These are phyloP conservation scores for Toxotes jaculatrix DNA, from an alignment of 2,113 vertebrate species.

Conservation along the genomic window DNA sequence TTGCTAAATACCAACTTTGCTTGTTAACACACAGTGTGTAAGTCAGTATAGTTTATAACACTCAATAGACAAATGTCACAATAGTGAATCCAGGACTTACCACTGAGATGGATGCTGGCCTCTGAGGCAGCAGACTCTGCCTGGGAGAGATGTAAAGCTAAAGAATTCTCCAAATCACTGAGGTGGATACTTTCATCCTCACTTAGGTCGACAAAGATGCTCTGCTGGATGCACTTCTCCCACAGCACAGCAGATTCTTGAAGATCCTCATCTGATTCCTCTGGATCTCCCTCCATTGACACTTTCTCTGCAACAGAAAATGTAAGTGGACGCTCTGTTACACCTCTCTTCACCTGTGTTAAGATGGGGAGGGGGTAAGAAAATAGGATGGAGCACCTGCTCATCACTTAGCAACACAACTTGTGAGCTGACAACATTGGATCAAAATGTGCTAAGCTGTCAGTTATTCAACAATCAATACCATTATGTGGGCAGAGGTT, in stretches of 20 bases:
- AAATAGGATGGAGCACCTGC: slow-evolving; percentile 26
- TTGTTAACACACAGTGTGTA: neutral
- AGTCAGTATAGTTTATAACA: neutral
- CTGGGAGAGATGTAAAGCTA: slow-evolving; percentile 73
- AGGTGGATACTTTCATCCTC: slow-evolving; percentile 84
- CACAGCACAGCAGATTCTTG: slow-evolving; percentile 72
- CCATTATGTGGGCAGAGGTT: slow-evolving; percentile 33
- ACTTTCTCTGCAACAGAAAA: slow-evolving; percentile 9
- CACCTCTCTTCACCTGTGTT: slow-evolving; percentile 33
- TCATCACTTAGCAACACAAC: slow-evolving; percentile 75
- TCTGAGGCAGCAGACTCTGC: slow-evolving; percentile 72
- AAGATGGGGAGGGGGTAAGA: neutral
- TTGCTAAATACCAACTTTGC: neutral
- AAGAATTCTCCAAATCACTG: slow-evolving; percentile 80
- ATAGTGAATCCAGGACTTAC: slow-evolving; percentile 50
- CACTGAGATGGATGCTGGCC: slow-evolving; percentile 76
- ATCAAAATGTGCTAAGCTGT: slow-evolving; percentile 52
- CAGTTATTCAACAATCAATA: slow-evolving; percentile 59
- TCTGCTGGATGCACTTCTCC: slow-evolving; percentile 83
- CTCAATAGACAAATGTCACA: neutral
- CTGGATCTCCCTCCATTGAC: slow-evolving; percentile 64
- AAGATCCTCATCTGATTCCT: slow-evolving; percentile 65
- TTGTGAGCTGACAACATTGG: slow-evolving; percentile 60
- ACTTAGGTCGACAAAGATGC: slow-evolving; percentile 82
- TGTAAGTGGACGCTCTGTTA: neutral